Evolutionary conservation across 2,113 vertebrate genomes (phyloP), one percentile per base, ranked within the genome.

Genomic region (Actenoides lindsayi): DNA sequence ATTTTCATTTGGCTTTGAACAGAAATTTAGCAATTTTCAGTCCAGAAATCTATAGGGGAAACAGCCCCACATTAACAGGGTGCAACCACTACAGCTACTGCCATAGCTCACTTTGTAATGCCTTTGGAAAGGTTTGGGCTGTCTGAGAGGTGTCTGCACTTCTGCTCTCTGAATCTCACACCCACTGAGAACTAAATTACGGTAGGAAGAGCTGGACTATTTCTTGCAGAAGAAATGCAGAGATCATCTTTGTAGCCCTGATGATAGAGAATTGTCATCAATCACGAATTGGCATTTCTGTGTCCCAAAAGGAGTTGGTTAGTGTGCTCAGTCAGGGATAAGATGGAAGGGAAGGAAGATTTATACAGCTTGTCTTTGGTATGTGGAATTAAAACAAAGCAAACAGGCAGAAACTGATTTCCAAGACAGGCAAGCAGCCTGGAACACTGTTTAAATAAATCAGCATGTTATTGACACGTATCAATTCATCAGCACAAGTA

Each of bases 321-420:
- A 16, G 39, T 18, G 35, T 51, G 35, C 46, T 74, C 88, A 16
- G 90, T 83, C 60, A 46, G 75, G 80, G 35, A 35, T 41, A 20
- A 41, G 51, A 74, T 62, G 46, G 67, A 41, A 54, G 53, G 67
- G 46, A 54, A 68, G 37, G 14, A 75, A 21, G 44, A 89, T 93
- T 78, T 89, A 65, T 51, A 62, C n/a, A 50, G 20, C 39, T 74
- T 27, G 41, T 78, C 65, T 88, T 71, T 51, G 20, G 41, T 30
- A 65, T 12, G 33, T 31, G 46, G 71, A 70, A 86, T 83, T 93
- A 51, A 83, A 94, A 77, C 74, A 84, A 68, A 94, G 56, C 41
- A 59, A 86, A 83, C 39, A 57, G 5, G 30, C 30, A 57, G 51
- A 74, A 94, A 86, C 41, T 75, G 51, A 79, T 74, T 89, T 70